phyloP scores from a whole-genome alignment of 2,797 vertebrate genomes.

The Acanthopagrus latus region DNA sequence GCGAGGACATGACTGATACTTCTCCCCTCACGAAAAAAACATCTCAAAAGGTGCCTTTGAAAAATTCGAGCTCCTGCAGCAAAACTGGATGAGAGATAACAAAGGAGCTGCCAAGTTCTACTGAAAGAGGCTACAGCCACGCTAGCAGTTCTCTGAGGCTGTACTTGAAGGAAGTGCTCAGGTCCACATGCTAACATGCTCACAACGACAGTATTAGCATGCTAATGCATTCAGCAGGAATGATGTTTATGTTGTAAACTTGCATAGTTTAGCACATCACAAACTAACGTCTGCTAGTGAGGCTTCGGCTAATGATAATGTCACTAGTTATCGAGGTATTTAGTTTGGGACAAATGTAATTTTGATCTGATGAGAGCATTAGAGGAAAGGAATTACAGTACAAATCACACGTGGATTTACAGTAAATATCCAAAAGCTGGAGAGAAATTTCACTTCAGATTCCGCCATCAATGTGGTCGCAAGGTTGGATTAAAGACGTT shows the following conservation, averaged over 20 bases:
- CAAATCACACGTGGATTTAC: background rate
- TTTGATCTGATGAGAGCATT: background rate
- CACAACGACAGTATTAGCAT: background rate
- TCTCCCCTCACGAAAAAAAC: conserved; percentile 10
- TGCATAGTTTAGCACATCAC: background rate
- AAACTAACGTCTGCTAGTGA: background rate
- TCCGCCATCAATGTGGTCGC: too few relatives aligned
- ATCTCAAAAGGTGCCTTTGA: conserved; percentile 13
- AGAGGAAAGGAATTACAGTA: background rate
- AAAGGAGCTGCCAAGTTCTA: background rate
- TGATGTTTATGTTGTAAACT: background rate
- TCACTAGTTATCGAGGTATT: background rate
- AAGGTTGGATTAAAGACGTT: too few relatives aligned
- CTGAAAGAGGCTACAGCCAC: background rate
- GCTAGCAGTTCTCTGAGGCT: background rate
- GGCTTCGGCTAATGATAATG: background rate
- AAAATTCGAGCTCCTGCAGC: background rate
- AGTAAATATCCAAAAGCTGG: background rate
- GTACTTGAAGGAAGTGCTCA: background rate
- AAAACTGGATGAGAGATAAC: background rate
- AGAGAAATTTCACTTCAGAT: background rate
- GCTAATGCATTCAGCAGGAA: background rate
- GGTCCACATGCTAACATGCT: background rate
- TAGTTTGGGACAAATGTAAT: too few relatives aligned
- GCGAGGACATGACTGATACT: conserved; percentile 16